phyloP scores from a whole-genome alignment of 2,888 invertebrate genomes.

The Acronicta psi region DNA sequence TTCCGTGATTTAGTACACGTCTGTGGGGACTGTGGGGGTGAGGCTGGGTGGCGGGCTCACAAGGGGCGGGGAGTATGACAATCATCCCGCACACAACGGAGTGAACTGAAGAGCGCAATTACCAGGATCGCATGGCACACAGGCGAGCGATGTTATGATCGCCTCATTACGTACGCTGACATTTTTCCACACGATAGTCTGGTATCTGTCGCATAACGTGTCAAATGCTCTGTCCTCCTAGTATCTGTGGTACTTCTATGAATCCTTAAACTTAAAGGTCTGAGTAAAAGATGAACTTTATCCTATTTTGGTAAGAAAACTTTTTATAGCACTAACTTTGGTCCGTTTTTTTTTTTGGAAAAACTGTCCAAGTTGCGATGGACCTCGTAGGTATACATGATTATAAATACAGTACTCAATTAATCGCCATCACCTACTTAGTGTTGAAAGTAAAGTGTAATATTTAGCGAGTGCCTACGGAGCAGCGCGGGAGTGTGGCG shows the following conservation, averaged over 20 bases:
- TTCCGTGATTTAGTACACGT: slow-evolving; percentile 49
- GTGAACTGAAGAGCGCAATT: slow-evolving; percentile 41
- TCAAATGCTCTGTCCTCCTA: slow-evolving; percentile 19
- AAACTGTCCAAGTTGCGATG: not conserved
- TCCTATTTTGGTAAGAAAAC: too few relatives aligned
- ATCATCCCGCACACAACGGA: slow-evolving; percentile 47
- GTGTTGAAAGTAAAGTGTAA: slow-evolving; percentile 35
- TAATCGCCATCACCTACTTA: slow-evolving; percentile 4
- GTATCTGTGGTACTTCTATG: slow-evolving; percentile 25
- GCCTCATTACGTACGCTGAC: slow-evolving; percentile 32
- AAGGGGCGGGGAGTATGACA: slow-evolving; percentile 29
- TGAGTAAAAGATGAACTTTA: slow-evolving; percentile 8
- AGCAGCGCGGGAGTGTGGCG: slow-evolving; percentile 14
- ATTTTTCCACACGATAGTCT: slow-evolving; percentile 34
- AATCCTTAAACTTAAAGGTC: slow-evolving; percentile 21
- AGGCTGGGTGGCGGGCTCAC: slow-evolving; percentile 1
- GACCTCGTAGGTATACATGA: not conserved
- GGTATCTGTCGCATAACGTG: slow-evolving; percentile 26
- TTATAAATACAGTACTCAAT: slow-evolving; percentile 18
- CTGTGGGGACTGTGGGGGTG: slow-evolving; percentile 14
- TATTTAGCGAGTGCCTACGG: slow-evolving; percentile 35
- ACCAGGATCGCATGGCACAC: slow-evolving; percentile 35
- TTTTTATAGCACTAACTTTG: too few relatives aligned
- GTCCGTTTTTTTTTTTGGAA: not conserved
- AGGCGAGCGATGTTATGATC: slow-evolving; percentile 38